Evolutionary conservation across 2,113 vertebrate species (phyloP), one percentile per base, ranked within the genome.

Genomic region (Morphnarchus princeps): DNA sequence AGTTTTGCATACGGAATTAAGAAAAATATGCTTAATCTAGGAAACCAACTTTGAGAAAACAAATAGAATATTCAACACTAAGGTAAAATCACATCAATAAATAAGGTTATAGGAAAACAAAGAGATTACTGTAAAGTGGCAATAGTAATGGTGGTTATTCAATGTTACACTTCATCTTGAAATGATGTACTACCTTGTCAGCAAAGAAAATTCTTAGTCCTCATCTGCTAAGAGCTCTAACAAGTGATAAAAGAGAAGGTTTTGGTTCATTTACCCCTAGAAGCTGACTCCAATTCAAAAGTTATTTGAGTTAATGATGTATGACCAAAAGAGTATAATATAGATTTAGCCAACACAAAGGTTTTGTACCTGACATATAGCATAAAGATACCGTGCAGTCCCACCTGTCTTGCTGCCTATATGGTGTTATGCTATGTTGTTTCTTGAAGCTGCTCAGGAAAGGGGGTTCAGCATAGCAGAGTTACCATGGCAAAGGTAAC

Each of bases 201-300:
- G 86, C 50, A 87, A 84, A 90, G 89, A 90, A 93, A 91, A 97
- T 82, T 89, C 86, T 91, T 67, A 76, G 72, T 82, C 94, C 76
- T 94, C 7, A 3, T 89, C 80, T 89, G 67, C 47, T 87, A 49
- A 81, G 69, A 52, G 52, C 57, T 67, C 76, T 92, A 92, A 89
- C 67, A 90, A 92, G 76, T 88, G 93, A 81, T 89, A 72, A 89
- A 86, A 84, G 38, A 77, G 61, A 89, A 79, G 59, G 76, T 28
- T 93, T 93, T 95, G 83, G n/a, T 93, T 95, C 80, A 84, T 92
- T 95, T 93, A 61, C 25, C 28, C 21, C 65, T 63, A 40, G 82
- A 93, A 93, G 55, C 32, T 0, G 0, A 67, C 69, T 91, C 61
- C 40, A 95, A 66, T 94, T 91, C 54, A 36, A 10, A 91, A 93